Evolutionary conservation across 1,140 invertebrate genomes (phyloP).

Genomic region (Eulimnadia texana): DNA sequence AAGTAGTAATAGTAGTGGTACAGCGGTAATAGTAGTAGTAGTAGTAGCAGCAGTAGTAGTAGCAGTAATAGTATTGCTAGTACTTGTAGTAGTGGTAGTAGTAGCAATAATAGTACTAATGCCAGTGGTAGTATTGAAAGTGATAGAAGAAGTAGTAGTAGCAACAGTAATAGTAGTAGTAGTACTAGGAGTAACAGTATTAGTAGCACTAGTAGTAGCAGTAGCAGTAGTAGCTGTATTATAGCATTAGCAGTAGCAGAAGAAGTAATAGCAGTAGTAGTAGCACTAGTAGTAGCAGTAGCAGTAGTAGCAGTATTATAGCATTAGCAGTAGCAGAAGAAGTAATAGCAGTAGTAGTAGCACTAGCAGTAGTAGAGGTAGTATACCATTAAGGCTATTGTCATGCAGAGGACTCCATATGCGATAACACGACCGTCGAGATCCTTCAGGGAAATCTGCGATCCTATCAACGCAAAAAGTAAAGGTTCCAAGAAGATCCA

Average conservation of each 20-base stretch:
- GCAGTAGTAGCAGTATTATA: too few relatives aligned
- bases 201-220: too few relatives aligned
- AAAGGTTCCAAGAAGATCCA: constrained; percentile 38
- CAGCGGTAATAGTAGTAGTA: background rate
- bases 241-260: background rate
- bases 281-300: too few relatives aligned
- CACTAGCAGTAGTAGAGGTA: background rate
- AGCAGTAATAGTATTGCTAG: background rate
- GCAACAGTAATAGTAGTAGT: background rate
- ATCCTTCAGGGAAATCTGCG: constrained; percentile 27
- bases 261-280: background rate
- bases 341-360: background rate
- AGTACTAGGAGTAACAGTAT: background rate
- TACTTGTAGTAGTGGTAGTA: background rate
- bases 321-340: background rate
- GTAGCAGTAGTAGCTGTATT: too few relatives aligned
- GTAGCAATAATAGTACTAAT: too few relatives aligned
- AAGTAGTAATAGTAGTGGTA: too few relatives aligned
- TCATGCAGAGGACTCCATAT: constrained; percentile 3
- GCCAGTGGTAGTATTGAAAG: background rate
- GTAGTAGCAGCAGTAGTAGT: too few relatives aligned
- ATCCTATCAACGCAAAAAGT: constrained; percentile 38
- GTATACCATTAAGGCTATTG: background rate
- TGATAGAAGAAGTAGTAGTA: too few relatives aligned
- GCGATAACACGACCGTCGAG: background rate